phyloP scores from a whole-genome alignment of 2,797 vertebrate genomes.

The Rhinophrynus dorsalis region DNA sequence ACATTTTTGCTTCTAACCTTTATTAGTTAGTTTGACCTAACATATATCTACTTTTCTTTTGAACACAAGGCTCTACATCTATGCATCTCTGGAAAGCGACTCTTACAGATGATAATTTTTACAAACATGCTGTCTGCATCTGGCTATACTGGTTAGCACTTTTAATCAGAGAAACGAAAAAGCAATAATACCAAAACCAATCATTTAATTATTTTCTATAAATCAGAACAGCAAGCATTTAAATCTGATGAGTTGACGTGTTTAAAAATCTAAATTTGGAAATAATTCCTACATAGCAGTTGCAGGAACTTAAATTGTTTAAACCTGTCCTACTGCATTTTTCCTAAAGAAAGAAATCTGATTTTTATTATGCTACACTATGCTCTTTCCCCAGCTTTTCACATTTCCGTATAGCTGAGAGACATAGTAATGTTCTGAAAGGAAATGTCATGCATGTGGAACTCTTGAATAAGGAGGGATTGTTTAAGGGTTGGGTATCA shows the following conservation, averaged over 20 bases:
- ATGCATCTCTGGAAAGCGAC: no score
- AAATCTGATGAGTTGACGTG: conserved; percentile 27
- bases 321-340: conserved; percentile 38
- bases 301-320: conserved; percentile 49
- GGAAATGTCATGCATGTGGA: conserved; percentile 24
- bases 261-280: conserved; percentile 42
- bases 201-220: conserved; percentile 10
- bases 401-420: conserved; percentile 12
- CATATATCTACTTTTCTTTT: no score
- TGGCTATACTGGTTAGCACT: no score
- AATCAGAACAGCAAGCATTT: conserved; percentile 30
- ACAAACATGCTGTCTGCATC: no score
- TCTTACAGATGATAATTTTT: no score
- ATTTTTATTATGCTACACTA: conserved; percentile 42
- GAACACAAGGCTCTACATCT: no score
- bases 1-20: no score
- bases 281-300: conserved; percentile 44
- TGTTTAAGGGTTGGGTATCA: no score
- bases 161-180: not conserved
- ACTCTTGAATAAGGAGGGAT: no score
- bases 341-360: conserved; percentile 25
- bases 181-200: conserved; percentile 14
- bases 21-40: no score
- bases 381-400: conserved; percentile 8
- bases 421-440: conserved; percentile 24